Base-by-base conservation (phyloP, 2,888 invertebrate species). In the Athripsodes cinereus region DNA sequence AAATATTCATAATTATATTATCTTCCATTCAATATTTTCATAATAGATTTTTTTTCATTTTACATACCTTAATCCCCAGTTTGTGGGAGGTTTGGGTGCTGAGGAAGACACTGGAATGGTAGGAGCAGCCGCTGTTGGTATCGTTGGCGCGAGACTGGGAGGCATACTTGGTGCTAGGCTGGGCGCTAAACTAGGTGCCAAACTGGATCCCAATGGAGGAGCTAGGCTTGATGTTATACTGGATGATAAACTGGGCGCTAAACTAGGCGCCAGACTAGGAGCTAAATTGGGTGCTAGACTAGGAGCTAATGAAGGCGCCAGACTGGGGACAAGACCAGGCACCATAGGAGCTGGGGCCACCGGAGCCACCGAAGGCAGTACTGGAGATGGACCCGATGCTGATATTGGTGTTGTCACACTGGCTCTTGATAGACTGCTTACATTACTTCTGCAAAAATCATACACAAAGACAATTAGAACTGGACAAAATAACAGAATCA, bases 351-450 rank as follows among this genome's bases (percentile, higher is more conserved):
- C 40, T 54, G 66, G 50, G 26, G 60, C 46, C 59, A 73, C 71
- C 22, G 72, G 69, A 52, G 74, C 71, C n/a, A 74, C 69, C 19
- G 72, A 69, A 52, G 72, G 69, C 52, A 69, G 68, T 34, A 74
- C 68, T 47, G 71, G 68, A 52, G 69, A 71, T 68, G 69, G 65
- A 66, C 70, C 66, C 64, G 70, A 8, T 71, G 72, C 73, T 64
- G 83, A 81, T 62, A 81, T 79, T 18, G 83, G 79, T 64, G 85
- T 84, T 67, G 67, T 84, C 74, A 62, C 63, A 70, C 85, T 86
- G 69, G 84, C 78, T 68, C 90, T 82, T 67, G 90, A 90, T 70
- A 91, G 75, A 73, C 88, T 90, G 80, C 88, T 90, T 70, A 90
- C 88, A 76, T 87, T 90, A 79, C 90, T 90, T 81, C 84, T 85